Evolutionary conservation across 2,888 invertebrate genomes (phyloP).

Genomic region (Parnassius mnemosyne): DNA sequence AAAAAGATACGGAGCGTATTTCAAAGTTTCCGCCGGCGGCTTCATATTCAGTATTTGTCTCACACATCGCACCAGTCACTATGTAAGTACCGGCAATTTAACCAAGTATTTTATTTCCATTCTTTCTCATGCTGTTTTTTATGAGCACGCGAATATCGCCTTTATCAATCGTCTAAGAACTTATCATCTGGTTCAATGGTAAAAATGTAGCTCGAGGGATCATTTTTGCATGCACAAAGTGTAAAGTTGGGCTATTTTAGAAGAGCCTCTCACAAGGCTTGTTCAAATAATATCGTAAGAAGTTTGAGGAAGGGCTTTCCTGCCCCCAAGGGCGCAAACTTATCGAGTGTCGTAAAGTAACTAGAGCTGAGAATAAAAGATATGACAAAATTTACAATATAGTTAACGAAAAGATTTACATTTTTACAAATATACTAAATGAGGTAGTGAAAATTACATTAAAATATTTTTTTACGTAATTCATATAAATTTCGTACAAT

Average conservation of each 20-base stretch:
- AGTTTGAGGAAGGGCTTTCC: conserved; percentile 65
- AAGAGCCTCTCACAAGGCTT: conserved; percentile 43
- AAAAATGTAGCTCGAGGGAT: conserved; percentile 34
- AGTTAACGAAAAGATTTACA: not conserved
- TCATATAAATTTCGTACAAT: no score
- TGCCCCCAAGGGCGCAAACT: conserved; percentile 60
- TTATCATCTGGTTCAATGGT: conserved; percentile 28
- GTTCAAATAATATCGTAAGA: conserved; percentile 74
- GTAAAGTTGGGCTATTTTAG: conserved; percentile 33
- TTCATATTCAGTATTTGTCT: conserved; percentile 54
- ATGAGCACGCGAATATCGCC: conserved; percentile 34
- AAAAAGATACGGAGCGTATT: conserved; percentile 26
- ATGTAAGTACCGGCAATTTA: conserved; percentile 55
- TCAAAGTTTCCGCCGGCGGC: conserved; percentile 39
- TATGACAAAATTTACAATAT: conserved; percentile 37
- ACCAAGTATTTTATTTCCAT: conserved; percentile 50
- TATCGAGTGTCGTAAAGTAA: conserved; percentile 53
- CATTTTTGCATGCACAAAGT: conserved; percentile 42
- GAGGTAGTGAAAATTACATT: no score
- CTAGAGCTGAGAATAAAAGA: conserved; percentile 39
- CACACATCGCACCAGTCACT: conserved; percentile 50
- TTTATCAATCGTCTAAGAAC: conserved; percentile 36
- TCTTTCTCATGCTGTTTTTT: conserved; percentile 33
- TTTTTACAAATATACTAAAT: no score
- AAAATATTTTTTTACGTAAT: no score